A percentile compares a stretch with the other conserved stretches of the same genome.
phyloP scores from a whole-genome alignment of 2,797 vertebrate genomes.

The Crocodylus rhombifer region DNA sequence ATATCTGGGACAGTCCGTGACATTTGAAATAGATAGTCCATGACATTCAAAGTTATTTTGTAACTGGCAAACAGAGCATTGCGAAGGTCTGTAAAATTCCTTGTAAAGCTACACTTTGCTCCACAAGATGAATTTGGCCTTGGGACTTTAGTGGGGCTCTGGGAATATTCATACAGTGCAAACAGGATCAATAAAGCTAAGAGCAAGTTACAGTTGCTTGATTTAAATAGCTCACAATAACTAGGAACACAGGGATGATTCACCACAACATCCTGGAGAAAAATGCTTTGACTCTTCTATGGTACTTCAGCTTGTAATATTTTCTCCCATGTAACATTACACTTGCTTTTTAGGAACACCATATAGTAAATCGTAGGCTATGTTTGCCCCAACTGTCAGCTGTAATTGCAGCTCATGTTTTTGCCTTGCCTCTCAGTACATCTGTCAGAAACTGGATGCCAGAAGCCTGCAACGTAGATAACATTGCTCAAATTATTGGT shows the following conservation, averaged over 20 bases:
- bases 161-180: background rate
- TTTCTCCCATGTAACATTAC: fast-evolving
- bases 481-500: background rate
- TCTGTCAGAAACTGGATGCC: conserved; percentile 11
- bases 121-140: background rate
- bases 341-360: background rate
- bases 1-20: fast-evolving
- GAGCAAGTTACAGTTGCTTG: background rate
- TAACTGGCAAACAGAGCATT: background rate
- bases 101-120: background rate
- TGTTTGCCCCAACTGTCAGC: background rate
- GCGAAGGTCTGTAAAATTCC: background rate
- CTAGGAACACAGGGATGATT: background rate
- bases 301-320: background rate
- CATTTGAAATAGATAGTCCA: background rate
- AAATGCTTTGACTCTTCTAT: background rate
- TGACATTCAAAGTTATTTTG: background rate
- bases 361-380: background rate
- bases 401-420: background rate
- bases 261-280: background rate
- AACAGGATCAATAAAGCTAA: background rate
- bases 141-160: fast-evolving
- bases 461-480: background rate
- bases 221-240: background rate
- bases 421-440: background rate